phyloP scores from a whole-genome alignment of 2,888 invertebrate genomes.

The Dryocosmus kuriphilus region DNA sequence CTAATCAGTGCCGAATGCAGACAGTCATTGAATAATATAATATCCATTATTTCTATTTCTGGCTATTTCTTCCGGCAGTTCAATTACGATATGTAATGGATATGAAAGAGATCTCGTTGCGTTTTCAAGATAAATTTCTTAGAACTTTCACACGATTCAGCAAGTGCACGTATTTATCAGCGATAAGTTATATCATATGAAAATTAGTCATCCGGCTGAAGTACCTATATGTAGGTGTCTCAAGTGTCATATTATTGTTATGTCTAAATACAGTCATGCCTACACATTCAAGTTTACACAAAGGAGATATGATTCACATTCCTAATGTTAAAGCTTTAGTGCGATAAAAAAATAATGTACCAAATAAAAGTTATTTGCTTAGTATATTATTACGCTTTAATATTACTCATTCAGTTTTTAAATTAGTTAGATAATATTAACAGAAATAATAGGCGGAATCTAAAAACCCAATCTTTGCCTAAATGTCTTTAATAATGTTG shows the following conservation, averaged over 20 bases:
- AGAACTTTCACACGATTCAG: neutral
- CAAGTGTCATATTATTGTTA: neutral
- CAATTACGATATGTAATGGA: neutral
- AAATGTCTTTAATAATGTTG: too few relatives aligned
- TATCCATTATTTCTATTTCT: neutral
- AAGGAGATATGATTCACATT: constrained; percentile 19
- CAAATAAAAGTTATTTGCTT: neutral
- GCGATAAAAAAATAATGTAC: neutral
- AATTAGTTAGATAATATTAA: neutral
- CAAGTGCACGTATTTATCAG: neutral
- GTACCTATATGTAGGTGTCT: neutral
- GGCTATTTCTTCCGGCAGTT: neutral
- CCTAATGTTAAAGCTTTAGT: neutral
- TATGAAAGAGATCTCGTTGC: neutral
- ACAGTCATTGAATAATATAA: neutral
- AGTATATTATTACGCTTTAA: too few relatives aligned
- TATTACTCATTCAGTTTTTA: neutral
- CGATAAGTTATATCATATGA: constrained; percentile 9
- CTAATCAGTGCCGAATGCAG: neutral
- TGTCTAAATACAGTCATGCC: neutral
- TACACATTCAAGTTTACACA: constrained; percentile 28
- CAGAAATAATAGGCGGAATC: too few relatives aligned
- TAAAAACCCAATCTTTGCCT: too few relatives aligned
- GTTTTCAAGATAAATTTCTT: neutral
- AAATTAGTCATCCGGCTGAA: neutral